Conservation (phyloP, 2,888 invertebrate genomes). For the Tetrapedia diversipes region DNA sequence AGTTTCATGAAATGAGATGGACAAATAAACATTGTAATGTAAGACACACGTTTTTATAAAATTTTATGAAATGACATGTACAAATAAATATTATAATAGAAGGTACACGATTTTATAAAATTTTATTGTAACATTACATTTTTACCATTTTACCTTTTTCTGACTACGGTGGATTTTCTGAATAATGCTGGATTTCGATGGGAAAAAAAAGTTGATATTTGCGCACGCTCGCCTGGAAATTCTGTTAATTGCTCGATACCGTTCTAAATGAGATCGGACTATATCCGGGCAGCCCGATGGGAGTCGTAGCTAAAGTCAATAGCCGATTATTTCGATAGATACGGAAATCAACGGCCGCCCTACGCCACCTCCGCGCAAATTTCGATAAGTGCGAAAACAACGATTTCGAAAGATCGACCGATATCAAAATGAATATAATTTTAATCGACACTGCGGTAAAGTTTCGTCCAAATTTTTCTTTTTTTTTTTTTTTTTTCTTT, state of each 20-base stretch:
- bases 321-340: slow-evolving; percentile 35
- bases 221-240: slow-evolving; percentile 38
- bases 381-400: not conserved
- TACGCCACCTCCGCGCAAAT: not conserved
- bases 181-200: too few relatives aligned
- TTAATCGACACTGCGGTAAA: not conserved
- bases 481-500: not conserved
- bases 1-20: too few relatives aligned
- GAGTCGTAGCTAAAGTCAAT: slow-evolving; percentile 12
- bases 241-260: slow-evolving; percentile 51
- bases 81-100: too few relatives aligned
- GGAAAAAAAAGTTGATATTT: too few relatives aligned
- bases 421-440: slow-evolving; percentile 6
- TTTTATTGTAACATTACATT: too few relatives aligned
- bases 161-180: too few relatives aligned
- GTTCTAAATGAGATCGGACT: slow-evolving; percentile 47
- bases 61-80: too few relatives aligned
- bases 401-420: not conserved
- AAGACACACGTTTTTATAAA: too few relatives aligned
- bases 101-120: too few relatives aligned
- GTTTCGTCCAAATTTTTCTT: too few relatives aligned
- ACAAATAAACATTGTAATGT: too few relatives aligned
- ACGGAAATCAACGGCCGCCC: slow-evolving; percentile 12
- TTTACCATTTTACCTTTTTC: too few relatives aligned
- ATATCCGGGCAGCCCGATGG: slow-evolving; percentile 20